phyloP scores from a whole-genome alignment of 1,140 invertebrate genomes.

The Drosophila subobscura region DNA sequence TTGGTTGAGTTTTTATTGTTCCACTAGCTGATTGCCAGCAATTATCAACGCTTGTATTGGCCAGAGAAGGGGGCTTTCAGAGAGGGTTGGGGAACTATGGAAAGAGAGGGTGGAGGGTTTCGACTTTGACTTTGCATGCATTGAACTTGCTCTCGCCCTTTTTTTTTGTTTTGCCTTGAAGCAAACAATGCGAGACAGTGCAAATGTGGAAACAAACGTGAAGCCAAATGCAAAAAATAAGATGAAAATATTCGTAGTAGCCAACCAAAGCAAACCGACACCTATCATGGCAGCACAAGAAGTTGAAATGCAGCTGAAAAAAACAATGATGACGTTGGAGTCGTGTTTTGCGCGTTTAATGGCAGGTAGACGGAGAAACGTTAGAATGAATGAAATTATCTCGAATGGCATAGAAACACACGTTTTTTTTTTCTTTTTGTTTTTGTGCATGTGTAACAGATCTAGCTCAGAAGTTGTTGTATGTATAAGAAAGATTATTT shows the following conservation, averaged over 20 bases:
- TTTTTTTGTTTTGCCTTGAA: constrained; percentile 12
- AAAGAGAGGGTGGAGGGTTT: constrained; percentile 5
- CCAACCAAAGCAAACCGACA: background rate
- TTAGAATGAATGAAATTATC: too few relatives aligned
- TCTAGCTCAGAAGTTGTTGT: too few relatives aligned
- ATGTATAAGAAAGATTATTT: too few relatives aligned
- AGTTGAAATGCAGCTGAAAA: background rate
- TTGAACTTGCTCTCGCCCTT: constrained; percentile 50
- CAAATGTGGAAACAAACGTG: constrained; percentile 37
- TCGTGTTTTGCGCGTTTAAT: background rate
- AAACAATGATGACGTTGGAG: background rate
- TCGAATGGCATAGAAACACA: too few relatives aligned
- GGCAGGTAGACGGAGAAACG: too few relatives aligned
- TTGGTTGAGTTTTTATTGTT: constrained; percentile 45
- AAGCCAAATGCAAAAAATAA: constrained; percentile 16
- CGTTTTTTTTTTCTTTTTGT: too few relatives aligned
- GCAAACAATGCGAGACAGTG: constrained; percentile 36
- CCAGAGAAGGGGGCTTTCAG: background rate
- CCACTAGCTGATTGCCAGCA: constrained; percentile 63
- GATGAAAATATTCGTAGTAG: constrained; percentile 10
- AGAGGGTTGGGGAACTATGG: background rate
- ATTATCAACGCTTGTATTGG: constrained; percentile 38
- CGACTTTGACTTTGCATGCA: constrained; percentile 59
- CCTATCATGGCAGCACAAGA: background rate
- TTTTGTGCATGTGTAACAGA: too few relatives aligned